Base-by-base conservation (phyloP, 2,888 invertebrate genomes). In the Pristionchus entomophagus region DNA sequence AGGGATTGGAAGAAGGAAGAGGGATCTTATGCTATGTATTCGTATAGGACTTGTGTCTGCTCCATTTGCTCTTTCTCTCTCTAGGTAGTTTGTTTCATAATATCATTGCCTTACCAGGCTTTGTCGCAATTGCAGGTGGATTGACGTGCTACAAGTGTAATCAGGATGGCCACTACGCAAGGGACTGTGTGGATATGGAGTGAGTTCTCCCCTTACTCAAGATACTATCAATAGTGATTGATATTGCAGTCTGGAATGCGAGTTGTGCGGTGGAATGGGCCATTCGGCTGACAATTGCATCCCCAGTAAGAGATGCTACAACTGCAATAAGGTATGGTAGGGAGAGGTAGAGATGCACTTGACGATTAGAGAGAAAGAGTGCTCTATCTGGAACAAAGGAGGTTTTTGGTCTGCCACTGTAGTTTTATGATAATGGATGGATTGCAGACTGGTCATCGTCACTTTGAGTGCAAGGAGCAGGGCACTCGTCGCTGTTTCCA, bases 301-400 rank as follows among this genome's bases (percentile, higher is more conserved):
- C 32, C 78, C 78, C 51, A 80, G 78, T 32, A 80, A 80, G 78
- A 38, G 78, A 49, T 80, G 78, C 78, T 80, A 80, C 78, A 80
- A 80, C 78, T 80, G 78, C 78, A 80, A 80, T 19, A 80, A 51
- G 78, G 78, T 80, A 80, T 4, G 0, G 22, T 2, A 69, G 1
- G 26, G 38, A 38, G 22, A 19, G 10, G 38, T n/a, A 69, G 17
- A 14, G 65, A 35, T 35, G 29, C 26, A 77, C 5, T 29, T 22
- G 29, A 26, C 45, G 49, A 77, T 77, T 22, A 45, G 14, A 45
- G 6, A 45, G 6, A 14, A 45, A 45, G 14, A 45, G 26, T 26
- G 59, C 22, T 59, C 26, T 59, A 59, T 51, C 53, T 17, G 14
- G 19, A 17, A 51, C 53, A 12, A 17, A 19, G 19, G 19, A 17